Evolutionary conservation across 2,888 invertebrate species (phyloP), one percentile per base, ranked within the genome.

Genomic region (Athripsodes cinereus): DNA sequence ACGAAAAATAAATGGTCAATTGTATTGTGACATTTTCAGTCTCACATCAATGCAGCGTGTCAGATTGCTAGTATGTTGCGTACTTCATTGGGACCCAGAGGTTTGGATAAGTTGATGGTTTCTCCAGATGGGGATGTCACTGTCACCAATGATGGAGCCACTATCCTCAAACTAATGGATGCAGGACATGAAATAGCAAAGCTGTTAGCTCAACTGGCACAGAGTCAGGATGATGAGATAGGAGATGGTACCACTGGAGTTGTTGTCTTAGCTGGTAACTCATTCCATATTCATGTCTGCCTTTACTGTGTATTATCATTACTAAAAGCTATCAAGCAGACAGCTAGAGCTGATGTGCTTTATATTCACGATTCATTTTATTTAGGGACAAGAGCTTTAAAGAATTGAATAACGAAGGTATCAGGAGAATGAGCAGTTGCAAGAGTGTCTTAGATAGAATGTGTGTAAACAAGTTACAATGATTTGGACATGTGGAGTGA

Each of bases 161-260:
- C 99, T 1, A 99, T 99, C 68, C 81, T 99, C 66, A 94, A 96
- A 74, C 83, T 93, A 76, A 99, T 99, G 98, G 98, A 99, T 72
- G 95, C 99, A 5, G 96, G 98, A 22, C 97, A 99, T 72, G 92
- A 97, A 81, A 94, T 99, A 66, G 98, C 96, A 35, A 99, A 97
- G 73, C 79, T 99, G 52, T 87, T 99, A 85, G 99, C 99, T 21
- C 96, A 99, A 72, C 75, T 99, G 59, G 96, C 96, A 22, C 96
- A 98, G 74, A 96, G 97, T 57, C 99, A 99, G 74, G 99, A 99
- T 72, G 96, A 98, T 78, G 99, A 99, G 80, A 97, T 99, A 68
- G 98, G 98, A 40, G 99, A 99, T 78, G 99, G 99, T 51, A 99
- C 99, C 1, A 99, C 99, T 8, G 98, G 98, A 11, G 99, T 99